Evolutionary conservation across 2,888 invertebrate species (phyloP).

Genomic region (Andricus quercusramuli): DNA sequence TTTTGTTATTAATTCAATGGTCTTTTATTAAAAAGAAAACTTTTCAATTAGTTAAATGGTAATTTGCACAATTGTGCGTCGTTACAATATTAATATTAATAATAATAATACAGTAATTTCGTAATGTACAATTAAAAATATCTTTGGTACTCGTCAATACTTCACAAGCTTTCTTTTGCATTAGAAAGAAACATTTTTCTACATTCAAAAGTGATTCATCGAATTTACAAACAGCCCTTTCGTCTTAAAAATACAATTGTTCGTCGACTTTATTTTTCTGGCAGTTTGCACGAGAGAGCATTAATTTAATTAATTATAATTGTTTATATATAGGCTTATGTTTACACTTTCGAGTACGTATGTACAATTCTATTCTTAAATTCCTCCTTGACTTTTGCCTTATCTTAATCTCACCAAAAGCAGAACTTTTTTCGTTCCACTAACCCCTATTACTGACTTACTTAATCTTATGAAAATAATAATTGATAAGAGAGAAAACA

Average conservation of each 20-base stretch:
- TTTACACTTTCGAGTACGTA: conserved; percentile 36
- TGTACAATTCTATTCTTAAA: conserved; percentile 17
- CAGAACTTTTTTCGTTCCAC: background rate
- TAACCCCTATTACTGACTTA: conserved; percentile 21
- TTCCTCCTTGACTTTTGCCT: background rate
- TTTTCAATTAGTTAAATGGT: too few species aligned
- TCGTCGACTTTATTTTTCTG: conserved; percentile 1
- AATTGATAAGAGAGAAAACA: too few species aligned
- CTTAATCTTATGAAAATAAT: background rate
- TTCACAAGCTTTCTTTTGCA: background rate
- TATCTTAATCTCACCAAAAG: conserved; percentile 18
- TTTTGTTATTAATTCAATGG: too few species aligned
- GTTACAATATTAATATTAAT: background rate
- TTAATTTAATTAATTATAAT: background rate
- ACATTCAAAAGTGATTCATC: background rate
- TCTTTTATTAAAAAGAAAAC: too few species aligned
- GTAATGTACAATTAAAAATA: conserved; percentile 41
- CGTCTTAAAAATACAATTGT: conserved; percentile 44
- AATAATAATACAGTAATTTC: conserved; percentile 16
- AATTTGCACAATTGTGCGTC: too few species aligned
- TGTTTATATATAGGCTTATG: conserved; percentile 10
- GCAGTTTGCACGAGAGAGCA: conserved; percentile 16
- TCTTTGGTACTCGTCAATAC: conserved; percentile 38
- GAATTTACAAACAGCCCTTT: conserved; percentile 33
- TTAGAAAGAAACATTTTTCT: background rate